These are phyloP conservation scores for Arenicola marina DNA, from an alignment of 2,888 invertebrate species.

Conservation along the genomic window DNA sequence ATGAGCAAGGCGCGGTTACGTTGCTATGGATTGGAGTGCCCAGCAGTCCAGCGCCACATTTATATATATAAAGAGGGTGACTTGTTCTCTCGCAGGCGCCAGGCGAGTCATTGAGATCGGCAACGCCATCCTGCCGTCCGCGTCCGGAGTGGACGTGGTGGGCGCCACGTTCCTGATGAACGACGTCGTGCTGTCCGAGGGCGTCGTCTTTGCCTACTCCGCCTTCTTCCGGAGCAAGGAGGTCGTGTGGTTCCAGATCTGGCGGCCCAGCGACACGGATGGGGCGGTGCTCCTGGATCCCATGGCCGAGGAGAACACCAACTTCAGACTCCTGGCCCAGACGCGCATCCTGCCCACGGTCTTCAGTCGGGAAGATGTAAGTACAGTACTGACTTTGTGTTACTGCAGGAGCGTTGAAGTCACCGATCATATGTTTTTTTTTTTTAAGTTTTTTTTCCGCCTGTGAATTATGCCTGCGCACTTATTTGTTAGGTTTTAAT, in stretches of 20 bases:
- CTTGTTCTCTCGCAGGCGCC: neutral
- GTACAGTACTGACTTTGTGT: too few relatives aligned
- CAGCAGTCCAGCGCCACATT: too few relatives aligned
- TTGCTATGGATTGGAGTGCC: too few relatives aligned
- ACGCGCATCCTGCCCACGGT: neutral
- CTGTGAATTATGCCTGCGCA: too few relatives aligned
- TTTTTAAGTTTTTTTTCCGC: too few relatives aligned
- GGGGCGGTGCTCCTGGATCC: neutral
- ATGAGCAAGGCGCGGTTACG: too few relatives aligned
- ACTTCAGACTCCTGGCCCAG: neutral
- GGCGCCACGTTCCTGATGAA: neutral
- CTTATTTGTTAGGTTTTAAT: too few relatives aligned
- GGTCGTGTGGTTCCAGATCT: conserved; percentile 12
- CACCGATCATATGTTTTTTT: too few relatives aligned
- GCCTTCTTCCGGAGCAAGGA: conserved; percentile 14
- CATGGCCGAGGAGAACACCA: too few relatives aligned
- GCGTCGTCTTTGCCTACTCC: conserved; percentile 16
- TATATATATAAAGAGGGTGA: too few relatives aligned
- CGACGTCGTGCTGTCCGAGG: conserved; percentile 3
- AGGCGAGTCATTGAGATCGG: neutral
- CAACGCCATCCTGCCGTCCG: neutral
- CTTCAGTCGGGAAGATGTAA: neutral
- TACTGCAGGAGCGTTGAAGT: too few relatives aligned
- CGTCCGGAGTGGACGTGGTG: neutral
- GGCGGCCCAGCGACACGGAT: conserved; percentile 6